Evolutionary conservation across 2,888 invertebrate species (phyloP), one percentile per base, ranked within the genome.

Genomic region (Phorcus lineatus): DNA sequence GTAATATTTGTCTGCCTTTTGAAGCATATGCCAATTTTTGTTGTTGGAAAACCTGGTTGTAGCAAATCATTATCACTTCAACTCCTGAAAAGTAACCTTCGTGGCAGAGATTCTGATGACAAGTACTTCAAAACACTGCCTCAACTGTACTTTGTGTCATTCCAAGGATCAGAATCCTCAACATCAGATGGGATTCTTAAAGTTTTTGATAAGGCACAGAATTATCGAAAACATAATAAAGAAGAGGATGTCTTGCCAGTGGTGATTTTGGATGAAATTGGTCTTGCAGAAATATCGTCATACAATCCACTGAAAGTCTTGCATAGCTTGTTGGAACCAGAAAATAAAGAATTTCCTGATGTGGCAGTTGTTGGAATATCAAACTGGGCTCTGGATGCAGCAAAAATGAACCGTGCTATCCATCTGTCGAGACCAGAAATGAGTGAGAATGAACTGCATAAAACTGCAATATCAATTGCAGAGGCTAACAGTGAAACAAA

Each of bases 341-440:
- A 74, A n/a, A 22, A n/a, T 16, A 31, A 40, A 22, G 79, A 79
- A 3, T 75, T 66, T 17, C 77, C 80, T 19, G 70, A 81, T 70
- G 77, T 84, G 6, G 78, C 82, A 11, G 83, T 83, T 22, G 83
- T 84, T 47, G 84, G 84, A 16, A 78, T 84, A 28, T 83, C 82
- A 9, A 82, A 82, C 62, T 85, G 85, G 85, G 84, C 84, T 17
- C 70, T 85, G 9, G 85, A 85, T 79, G 80, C 85, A 31, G 85
- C 85, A 2, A 85, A 85, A 77, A 85, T 86, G 85, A 85, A 85
- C 66, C 55, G 85, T 62, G 85, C 75, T n/a, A 82, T 83, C 24
- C 81, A 76, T 40, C 52, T 83, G 1, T 80, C 82, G 11, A 28
- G 80, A 40, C 82, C 82, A 22, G 82, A 82, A 52, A 47, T 80